A percentile compares a stretch with the other conserved stretches of the same genome.
Evolutionary conservation across 2,113 vertebrate species (phyloP).

Genomic region (Sebastes fasciatus): DNA sequence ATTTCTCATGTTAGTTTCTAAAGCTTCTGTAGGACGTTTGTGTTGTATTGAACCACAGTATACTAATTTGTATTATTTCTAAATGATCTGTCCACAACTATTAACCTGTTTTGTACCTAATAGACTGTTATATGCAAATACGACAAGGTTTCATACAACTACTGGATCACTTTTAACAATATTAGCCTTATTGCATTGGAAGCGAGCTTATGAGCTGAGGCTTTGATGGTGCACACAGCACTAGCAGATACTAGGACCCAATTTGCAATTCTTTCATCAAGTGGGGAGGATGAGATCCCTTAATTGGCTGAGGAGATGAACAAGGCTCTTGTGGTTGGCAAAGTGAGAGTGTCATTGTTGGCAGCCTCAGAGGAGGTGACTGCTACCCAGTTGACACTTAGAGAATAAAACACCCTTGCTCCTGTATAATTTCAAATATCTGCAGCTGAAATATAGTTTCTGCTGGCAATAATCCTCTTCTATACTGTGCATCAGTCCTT

Average conservation of each 20-base stretch:
- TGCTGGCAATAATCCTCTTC: constrained; percentile 32
- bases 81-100: not conserved
- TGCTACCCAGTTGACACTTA: constrained; percentile 20
- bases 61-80: not conserved
- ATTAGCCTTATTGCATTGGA: constrained; percentile 20
- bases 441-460: constrained; percentile 37
- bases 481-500: constrained; percentile 21
- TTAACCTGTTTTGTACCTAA: not conserved
- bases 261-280: constrained; percentile 62
- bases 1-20: not conserved
- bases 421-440: constrained; percentile 25
- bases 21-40: not conserved
- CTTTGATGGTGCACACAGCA: constrained; percentile 34
- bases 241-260: constrained; percentile 21
- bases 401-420: constrained; percentile 32
- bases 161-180: not conserved
- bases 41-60: not conserved
- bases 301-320: constrained; percentile 58
- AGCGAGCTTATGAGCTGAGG: constrained; percentile 13
- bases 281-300: constrained; percentile 32
- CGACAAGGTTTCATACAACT: not conserved
- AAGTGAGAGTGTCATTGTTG: constrained; percentile 40
- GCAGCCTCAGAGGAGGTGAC: constrained; percentile 17
- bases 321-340: constrained; percentile 40
- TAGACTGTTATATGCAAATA: not conserved